Percentiles rank a stretch among this genome's conserved stretches.
Evolutionary conservation across 2,797 vertebrate species (phyloP).

Genomic region (Silurus aristotelis): DNA sequence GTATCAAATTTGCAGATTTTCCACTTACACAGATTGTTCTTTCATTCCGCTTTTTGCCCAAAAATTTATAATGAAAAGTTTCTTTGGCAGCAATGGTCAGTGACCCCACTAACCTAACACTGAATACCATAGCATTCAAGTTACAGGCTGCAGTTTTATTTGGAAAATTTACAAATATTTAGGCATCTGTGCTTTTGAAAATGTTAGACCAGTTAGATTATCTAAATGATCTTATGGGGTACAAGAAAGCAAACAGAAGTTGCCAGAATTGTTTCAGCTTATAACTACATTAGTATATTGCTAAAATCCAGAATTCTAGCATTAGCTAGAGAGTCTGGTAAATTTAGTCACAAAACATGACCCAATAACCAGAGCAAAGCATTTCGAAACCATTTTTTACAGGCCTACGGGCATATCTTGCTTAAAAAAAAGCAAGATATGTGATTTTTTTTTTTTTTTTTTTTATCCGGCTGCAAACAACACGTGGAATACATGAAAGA

Average conservation of each 20-base stretch:
- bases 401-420: neutral
- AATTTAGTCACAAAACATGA: neutral
- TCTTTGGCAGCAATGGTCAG: conserved; percentile 26
- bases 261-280: conserved; percentile 26
- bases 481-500: neutral
- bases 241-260: conserved; percentile 9
- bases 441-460: conserved; percentile 1
- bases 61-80: conserved; percentile 32
- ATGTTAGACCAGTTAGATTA: conserved; percentile 19
- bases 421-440: no score
- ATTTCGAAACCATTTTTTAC: neutral
- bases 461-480: neutral
- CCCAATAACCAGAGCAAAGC: neutral
- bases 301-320: neutral
- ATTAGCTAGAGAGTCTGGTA: neutral
- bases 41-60: conserved; percentile 32
- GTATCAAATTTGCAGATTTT: conserved; percentile 53
- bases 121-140: conserved; percentile 19
- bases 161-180: conserved; percentile 25
- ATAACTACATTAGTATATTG: conserved; percentile 24
- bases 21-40: conserved; percentile 38
- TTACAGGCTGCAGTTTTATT: conserved; percentile 27
- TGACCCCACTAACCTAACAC: conserved; percentile 19
- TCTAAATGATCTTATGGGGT: neutral
- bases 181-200: neutral